Percentiles rank a stretch among this genome's conserved stretches.
These are phyloP conservation scores for Amblyraja radiata DNA, from an alignment of 2,797 vertebrate genomes.

Conservation along the genomic window DNA sequence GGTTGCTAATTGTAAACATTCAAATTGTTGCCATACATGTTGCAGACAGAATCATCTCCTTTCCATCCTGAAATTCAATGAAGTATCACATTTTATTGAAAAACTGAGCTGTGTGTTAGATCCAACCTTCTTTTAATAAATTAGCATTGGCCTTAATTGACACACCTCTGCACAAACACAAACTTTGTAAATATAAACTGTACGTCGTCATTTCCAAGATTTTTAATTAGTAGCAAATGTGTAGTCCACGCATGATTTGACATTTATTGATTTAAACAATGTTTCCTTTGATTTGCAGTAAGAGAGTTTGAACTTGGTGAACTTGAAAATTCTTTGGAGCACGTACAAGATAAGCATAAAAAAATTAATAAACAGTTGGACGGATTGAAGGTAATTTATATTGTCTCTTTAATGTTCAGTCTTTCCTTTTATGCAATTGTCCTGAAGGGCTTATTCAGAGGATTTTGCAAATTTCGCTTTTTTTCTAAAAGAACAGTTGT, in stretches of 20 bases:
- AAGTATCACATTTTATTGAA: neutral
- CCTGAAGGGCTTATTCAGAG: neutral
- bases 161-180: no score
- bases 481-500: neutral
- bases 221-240: neutral
- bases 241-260: neutral
- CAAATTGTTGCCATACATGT: no score
- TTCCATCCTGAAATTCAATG: neutral
- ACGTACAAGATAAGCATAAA: slow-evolving; percentile 40
- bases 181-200: neutral
- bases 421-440: neutral
- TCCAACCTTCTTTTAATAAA: neutral
- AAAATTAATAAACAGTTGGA: slow-evolving; percentile 42
- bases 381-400: slow-evolving; percentile 40
- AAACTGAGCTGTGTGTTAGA: neutral
- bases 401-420: slow-evolving; percentile 7
- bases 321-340: slow-evolving; percentile 42
- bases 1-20: neutral
- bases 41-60: neutral
- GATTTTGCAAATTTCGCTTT: neutral
- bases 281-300: slow-evolving; percentile 34
- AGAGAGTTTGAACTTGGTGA: slow-evolving; percentile 43
- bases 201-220: neutral
- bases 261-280: no score
- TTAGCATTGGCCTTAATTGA: no score